Percentiles rank a stretch among this genome's conserved stretches.
These are phyloP conservation scores for Staurois parvus DNA, from an alignment of 2,797 vertebrate genomes.

Conservation along the genomic window DNA sequence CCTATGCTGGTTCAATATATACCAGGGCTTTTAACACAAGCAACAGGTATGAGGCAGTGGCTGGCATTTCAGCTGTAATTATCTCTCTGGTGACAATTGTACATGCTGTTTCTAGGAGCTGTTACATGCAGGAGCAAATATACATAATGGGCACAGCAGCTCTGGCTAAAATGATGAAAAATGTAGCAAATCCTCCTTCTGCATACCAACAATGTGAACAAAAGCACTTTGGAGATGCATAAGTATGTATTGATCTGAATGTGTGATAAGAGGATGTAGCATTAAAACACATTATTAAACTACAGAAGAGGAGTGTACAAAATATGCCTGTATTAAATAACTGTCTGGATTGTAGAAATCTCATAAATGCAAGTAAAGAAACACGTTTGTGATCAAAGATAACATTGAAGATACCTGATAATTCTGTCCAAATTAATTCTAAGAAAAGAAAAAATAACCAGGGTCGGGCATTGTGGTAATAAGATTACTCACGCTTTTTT, in stretches of 20 bases:
- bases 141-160: background rate
- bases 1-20: no score
- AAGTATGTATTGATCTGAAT: background rate
- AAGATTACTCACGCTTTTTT: background rate
- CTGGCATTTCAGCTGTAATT: background rate
- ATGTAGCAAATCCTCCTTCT: background rate
- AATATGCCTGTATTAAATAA: background rate
- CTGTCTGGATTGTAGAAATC: background rate
- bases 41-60: background rate
- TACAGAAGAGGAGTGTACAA: background rate
- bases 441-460: background rate
- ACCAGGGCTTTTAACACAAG: background rate
- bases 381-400: background rate
- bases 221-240: background rate
- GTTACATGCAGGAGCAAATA: background rate
- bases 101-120: background rate
- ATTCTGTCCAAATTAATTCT: background rate
- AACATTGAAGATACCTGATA: background rate
- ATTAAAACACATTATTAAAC: background rate
- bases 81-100: background rate
- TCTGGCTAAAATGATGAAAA: background rate
- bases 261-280: background rate
- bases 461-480: background rate
- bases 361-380: background rate
- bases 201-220: background rate